A percentile compares a stretch with the other conserved stretches of the same genome.
These are phyloP conservation scores for Charina bottae DNA, from an alignment of 2,113 vertebrate species.

Conservation along the genomic window DNA sequence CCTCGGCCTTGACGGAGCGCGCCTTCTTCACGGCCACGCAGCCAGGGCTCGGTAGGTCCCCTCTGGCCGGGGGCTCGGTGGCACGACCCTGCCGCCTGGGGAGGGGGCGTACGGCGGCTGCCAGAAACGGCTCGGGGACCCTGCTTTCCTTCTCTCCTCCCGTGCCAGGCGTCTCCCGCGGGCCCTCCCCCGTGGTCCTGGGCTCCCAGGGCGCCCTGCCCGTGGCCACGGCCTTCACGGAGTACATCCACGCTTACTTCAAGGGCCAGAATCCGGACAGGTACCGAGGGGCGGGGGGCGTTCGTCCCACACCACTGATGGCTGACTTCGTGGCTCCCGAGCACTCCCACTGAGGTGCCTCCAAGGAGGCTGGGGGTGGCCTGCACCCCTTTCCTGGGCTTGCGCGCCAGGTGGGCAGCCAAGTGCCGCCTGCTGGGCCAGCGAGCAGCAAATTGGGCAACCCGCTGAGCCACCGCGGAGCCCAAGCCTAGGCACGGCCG, in stretches of 20 bases:
- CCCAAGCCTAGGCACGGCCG: no score
- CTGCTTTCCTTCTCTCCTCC: background rate
- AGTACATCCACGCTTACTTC: slow-evolving; percentile 93
- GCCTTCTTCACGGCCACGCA: slow-evolving; percentile 68
- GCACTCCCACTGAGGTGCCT: background rate
- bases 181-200: slow-evolving; percentile 91
- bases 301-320: no score
- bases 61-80: rapidly evolving
- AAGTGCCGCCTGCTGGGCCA: background rate
- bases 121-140: background rate
- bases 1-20: slow-evolving; percentile 81
- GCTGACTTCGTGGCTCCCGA: no score
- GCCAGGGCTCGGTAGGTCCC: slow-evolving; percentile 71
- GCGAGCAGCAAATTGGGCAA: background rate
- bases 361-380: background rate
- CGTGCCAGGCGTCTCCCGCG: slow-evolving; percentile 82
- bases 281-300: slow-evolving; percentile 60
- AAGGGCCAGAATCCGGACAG: slow-evolving; percentile 85
- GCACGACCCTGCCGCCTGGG: background rate
- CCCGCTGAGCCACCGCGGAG: no score
- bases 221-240: slow-evolving; percentile 90
- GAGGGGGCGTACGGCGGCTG: background rate
- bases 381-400: background rate
- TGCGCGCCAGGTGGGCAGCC: background rate
- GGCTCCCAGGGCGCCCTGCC: slow-evolving; percentile 90